phyloP scores from a whole-genome alignment of 2,888 invertebrate species.

The Diarsia dahlii region DNA sequence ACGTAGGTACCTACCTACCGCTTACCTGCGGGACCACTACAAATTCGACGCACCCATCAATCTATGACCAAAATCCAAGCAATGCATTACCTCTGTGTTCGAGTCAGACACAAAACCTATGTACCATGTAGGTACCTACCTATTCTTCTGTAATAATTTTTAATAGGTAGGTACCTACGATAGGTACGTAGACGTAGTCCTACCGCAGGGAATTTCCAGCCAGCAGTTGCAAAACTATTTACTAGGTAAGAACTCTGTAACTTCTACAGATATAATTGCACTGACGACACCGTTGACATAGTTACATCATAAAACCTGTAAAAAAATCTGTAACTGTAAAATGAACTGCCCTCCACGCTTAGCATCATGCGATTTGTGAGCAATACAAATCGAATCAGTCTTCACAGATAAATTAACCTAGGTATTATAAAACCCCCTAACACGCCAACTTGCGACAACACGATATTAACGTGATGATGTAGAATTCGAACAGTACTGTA shows the following conservation, averaged over 20 bases:
- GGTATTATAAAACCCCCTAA: neutral
- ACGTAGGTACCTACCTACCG: too few species aligned
- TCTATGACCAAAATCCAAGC: neutral
- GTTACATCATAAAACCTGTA: slow-evolving; percentile 5
- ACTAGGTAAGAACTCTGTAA: neutral
- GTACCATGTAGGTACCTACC: neutral
- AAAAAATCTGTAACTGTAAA: neutral
- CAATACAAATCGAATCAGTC: neutral
- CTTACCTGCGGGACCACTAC: neutral
- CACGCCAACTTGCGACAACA: neutral
- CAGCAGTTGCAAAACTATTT: slow-evolving; percentile 1
- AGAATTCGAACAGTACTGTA: slow-evolving; percentile 5
- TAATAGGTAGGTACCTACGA: neutral
- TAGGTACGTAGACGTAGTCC: neutral
- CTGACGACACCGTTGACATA: neutral
- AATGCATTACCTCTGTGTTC: neutral
- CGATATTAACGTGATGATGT: neutral
- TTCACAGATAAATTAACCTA: neutral
- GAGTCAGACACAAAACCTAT: neutral
- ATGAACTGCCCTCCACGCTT: neutral
- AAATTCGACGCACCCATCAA: neutral
- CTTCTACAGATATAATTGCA: neutral
- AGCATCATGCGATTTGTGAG: too few species aligned
- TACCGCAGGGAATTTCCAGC: neutral
- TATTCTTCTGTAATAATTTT: neutral